Percentiles rank a stretch among this genome's conserved stretches.
These are phyloP conservation scores for Hyphantria cunea DNA, from an alignment of 1,140 invertebrate species.

Conservation along the genomic window DNA sequence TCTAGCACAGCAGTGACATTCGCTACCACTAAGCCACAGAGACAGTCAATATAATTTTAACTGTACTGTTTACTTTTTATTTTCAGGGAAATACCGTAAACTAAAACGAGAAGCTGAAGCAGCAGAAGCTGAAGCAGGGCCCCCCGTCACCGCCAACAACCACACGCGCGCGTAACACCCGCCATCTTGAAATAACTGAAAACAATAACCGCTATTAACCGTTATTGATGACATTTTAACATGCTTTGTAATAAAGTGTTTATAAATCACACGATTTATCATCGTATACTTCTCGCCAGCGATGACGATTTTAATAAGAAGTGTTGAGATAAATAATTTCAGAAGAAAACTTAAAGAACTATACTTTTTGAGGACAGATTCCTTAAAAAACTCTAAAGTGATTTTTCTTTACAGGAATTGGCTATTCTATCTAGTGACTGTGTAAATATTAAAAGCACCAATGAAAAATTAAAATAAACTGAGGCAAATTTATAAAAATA, in stretches of 20 bases:
- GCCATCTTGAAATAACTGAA: constrained; percentile 1
- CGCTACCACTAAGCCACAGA: no score
- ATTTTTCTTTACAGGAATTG: not conserved
- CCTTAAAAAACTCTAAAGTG: no score
- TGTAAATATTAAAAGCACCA: not conserved
- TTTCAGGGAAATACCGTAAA: constrained; percentile 70
- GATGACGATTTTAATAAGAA: not conserved
- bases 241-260: no score
- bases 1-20: no score
- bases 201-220: constrained; percentile 1
- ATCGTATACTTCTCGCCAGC: no score
- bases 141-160: constrained; percentile 68
- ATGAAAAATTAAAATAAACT: no score
- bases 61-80: not conserved
- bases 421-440: not conserved
- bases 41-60: no score
- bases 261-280: no score
- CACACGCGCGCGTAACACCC: constrained; percentile 59
- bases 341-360: not conserved
- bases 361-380: no score
- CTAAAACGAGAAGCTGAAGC: constrained; percentile 61
- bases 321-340: not conserved
- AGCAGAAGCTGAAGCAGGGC: constrained; percentile 58
- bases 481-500: constrained; percentile 16
- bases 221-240: not conserved